Evolutionary conservation across 2,797 vertebrate genomes (phyloP).

Genomic region (Chiroxiphia lanceolata): DNA sequence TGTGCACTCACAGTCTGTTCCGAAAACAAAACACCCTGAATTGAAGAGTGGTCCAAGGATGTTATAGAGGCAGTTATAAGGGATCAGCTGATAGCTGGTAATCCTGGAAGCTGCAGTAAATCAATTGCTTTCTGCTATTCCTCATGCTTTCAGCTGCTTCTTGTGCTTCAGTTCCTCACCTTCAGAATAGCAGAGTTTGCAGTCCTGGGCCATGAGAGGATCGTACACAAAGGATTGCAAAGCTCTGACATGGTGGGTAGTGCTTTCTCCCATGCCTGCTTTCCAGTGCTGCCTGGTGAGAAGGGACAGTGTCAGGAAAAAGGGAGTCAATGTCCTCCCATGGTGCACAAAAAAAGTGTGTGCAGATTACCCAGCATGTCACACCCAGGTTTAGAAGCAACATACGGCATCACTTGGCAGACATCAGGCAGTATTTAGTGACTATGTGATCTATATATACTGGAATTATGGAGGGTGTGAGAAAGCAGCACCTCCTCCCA

Average conservation of each 20-base stretch:
- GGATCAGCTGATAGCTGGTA: not conserved
- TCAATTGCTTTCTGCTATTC: not conserved
- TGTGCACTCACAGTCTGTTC: not conserved
- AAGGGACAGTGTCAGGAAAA: not conserved
- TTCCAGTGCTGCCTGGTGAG: not conserved
- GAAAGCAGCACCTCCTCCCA: slow-evolving; percentile 46
- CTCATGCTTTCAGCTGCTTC: not conserved
- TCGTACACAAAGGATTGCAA: not conserved
- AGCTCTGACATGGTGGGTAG: not conserved
- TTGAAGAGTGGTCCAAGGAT: not conserved
- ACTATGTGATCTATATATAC: slow-evolving; percentile 25
- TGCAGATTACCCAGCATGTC: slow-evolving; percentile 10
- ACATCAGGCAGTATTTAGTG: slow-evolving; percentile 40
- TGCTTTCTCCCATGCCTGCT: not conserved
- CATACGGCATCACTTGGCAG: slow-evolving; percentile 51
- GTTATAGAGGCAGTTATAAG: not conserved
- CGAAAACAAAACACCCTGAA: not conserved
- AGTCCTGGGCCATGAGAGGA: not conserved
- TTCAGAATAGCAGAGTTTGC: not conserved
- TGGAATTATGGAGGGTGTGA: slow-evolving; percentile 22
- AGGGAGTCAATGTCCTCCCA: not conserved
- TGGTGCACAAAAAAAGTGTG: not conserved
- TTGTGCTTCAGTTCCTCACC: not conserved
- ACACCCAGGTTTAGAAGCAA: slow-evolving; percentile 45
- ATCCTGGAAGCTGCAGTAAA: not conserved